Base-by-base conservation (phyloP, 1,140 invertebrate genomes). In the Saccostrea cuccullata region DNA sequence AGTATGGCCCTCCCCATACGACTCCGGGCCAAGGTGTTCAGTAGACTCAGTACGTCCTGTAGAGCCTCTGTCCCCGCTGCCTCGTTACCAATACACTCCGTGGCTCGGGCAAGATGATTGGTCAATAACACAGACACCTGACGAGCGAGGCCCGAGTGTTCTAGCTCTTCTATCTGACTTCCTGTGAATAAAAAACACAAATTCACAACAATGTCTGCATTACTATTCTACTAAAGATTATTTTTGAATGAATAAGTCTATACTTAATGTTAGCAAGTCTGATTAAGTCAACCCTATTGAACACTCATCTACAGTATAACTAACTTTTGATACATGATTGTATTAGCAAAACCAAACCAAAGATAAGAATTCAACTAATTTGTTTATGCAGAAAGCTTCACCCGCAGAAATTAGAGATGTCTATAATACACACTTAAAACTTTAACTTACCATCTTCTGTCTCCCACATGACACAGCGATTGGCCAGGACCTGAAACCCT, bases 391-490 rank as follows among this genome's bases (percentile, higher is more conserved):
- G 9, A 26, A 86, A 6, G 64, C 47, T 8, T 47, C 40, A 47
- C 40, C 6, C 6, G 47, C 5, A 47, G 47, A 47, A 47, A 47
- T 47, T 2, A 47, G 1, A 47, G 47, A 47, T 47, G 47, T 47
- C 47, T 47, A 47, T 47, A 47, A 2, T 47, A 47, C 6, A 0
- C 11, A 67, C 30, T 30, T 23, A 58, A 23, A 6, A n/a, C 17
- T 8, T 23, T n/a, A 56, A 82, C 92, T 91, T 84, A 94, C 94
- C 92, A 88, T 95, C 94, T 70, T 95, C 94, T 55, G 91, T 91
- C 84, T 95, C 94, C 95, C 95, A 95, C 86, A 91, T 93, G 20
- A 95, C 94, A 93, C 94, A 95, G 85, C 94, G 90, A 85, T 94
- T 94, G 26, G 94, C 94, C 17, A 95, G 90, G 26, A 95, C 94